Evolutionary conservation across 2,113 vertebrate genomes (phyloP).

Genomic region (Caranx ignobilis): DNA sequence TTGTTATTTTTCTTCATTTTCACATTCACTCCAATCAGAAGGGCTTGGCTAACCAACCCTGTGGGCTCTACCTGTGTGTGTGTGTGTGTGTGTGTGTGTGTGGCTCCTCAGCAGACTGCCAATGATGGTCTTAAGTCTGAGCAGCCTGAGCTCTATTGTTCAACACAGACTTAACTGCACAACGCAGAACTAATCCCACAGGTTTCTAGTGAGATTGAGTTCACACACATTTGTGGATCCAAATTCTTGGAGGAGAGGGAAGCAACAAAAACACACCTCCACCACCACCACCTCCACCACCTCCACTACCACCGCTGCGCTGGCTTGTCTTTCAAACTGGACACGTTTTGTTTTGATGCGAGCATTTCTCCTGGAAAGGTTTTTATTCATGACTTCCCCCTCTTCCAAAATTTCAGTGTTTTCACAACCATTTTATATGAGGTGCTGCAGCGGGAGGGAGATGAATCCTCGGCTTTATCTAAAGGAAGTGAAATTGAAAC

Average conservation of each 20-base stretch:
- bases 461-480: neutral
- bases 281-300: too few species aligned
- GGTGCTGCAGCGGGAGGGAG: neutral
- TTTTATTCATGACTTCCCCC: neutral
- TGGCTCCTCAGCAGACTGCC: constrained; percentile 5
- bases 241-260: neutral
- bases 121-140: constrained; percentile 6
- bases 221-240: neutral
- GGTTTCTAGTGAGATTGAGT: constrained; percentile 10
- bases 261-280: neutral
- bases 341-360: neutral
- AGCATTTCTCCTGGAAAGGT: neutral
- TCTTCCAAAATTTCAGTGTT: neutral
- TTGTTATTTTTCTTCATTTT: neutral
- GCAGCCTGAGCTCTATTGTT: constrained; percentile 2
- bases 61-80: neutral
- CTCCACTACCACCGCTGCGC: neutral
- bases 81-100: constrained; percentile 2
- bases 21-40: constrained; percentile 4
- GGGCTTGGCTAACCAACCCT: neutral
- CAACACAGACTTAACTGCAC: neutral
- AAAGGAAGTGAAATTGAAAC: neutral
- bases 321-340: neutral
- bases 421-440: neutral
- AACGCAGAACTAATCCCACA: constrained; percentile 43